Percentiles rank a stretch among this genome's conserved stretches.
phyloP scores from a whole-genome alignment of 2,797 vertebrate genomes.

The Rhincodon typus region DNA sequence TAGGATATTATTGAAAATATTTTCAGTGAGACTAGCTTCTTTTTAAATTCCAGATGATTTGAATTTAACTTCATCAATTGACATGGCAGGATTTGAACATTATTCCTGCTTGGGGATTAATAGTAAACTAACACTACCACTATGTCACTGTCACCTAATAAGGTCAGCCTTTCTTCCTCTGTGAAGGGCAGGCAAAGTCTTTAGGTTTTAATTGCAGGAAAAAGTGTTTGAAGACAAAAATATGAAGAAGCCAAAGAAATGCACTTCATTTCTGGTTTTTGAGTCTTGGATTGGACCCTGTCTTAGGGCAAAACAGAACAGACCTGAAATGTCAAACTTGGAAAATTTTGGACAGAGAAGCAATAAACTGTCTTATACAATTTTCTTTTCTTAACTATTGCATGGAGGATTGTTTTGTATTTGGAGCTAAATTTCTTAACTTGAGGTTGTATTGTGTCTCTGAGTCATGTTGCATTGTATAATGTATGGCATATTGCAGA shows the following conservation, averaged over 20 bases:
- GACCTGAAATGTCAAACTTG: not conserved
- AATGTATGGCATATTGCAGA: not conserved
- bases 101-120: too few relatives aligned
- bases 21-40: too few relatives aligned
- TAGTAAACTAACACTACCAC: too few relatives aligned
- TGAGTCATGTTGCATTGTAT: not conserved
- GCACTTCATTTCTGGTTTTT: not conserved
- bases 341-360: not conserved
- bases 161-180: not conserved
- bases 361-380: not conserved
- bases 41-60: too few relatives aligned
- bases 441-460: not conserved
- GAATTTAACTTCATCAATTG: too few relatives aligned
- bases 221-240: not conserved
- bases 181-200: not conserved
- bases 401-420: not conserved
- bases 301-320: not conserved
- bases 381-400: not conserved
- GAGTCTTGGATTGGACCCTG: not conserved
- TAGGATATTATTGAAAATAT: too few relatives aligned
- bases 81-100: too few relatives aligned
- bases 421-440: not conserved
- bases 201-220: not conserved
- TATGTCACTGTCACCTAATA: too few relatives aligned
- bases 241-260: not conserved